Conservation (phyloP, 2,888 invertebrate species). For the Prosapia bicincta region DNA sequence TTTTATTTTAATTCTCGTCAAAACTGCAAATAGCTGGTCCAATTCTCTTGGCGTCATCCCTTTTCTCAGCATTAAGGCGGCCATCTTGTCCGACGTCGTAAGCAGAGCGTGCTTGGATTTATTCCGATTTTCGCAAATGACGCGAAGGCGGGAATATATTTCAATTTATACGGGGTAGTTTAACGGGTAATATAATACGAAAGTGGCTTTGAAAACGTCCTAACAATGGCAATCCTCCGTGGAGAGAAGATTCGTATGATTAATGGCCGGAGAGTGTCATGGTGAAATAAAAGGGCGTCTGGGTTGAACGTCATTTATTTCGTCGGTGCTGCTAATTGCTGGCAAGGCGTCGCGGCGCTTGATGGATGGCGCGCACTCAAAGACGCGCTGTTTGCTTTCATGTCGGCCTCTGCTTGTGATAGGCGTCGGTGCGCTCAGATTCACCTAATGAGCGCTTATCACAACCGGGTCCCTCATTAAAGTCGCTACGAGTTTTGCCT, state of each 20-base stretch:
- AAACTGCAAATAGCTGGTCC: too few relatives aligned
- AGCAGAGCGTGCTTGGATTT: neutral
- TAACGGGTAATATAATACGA: neutral
- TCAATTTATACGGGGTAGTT: neutral
- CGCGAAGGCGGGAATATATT: neutral
- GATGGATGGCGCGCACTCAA: slow-evolving; percentile 5
- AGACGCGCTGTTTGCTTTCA: slow-evolving; percentile 4
- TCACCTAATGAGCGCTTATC: slow-evolving; percentile 2
- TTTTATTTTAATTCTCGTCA: too few relatives aligned
- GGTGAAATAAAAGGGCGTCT: neutral
- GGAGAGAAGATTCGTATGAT: slow-evolving; percentile 8
- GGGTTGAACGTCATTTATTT: slow-evolving; percentile 10
- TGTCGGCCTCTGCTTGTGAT: slow-evolving; percentile 38
- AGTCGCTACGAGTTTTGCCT: neutral
- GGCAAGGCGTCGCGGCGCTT: slow-evolving; percentile 30
- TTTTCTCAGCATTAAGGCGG: neutral
- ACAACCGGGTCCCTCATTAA: neutral
- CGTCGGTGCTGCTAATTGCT: slow-evolving; percentile 43
- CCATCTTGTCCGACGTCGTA: neutral
- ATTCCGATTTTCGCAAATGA: neutral
- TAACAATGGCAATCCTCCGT: slow-evolving; percentile 24
- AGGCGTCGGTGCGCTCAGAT: slow-evolving; percentile 34
- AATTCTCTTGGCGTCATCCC: too few relatives aligned
- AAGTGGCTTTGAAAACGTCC: neutral
- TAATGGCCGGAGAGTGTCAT: slow-evolving; percentile 2